These are phyloP conservation scores for Rhinoraja longicauda DNA, from an alignment of 2,797 vertebrate species.

Conservation along the genomic window DNA sequence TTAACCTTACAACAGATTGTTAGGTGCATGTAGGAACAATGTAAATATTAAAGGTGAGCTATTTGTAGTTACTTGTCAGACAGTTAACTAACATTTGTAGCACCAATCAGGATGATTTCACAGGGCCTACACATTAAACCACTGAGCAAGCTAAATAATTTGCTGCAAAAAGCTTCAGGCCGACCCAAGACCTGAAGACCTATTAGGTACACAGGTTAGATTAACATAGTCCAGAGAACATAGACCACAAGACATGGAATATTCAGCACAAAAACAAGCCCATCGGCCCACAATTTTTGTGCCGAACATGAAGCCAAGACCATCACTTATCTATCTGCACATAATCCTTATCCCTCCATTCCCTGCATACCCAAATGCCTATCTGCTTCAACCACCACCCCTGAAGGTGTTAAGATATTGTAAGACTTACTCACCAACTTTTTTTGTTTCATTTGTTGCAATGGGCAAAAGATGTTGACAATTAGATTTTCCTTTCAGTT, in stretches of 20 bases:
- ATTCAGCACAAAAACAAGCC: too few species aligned
- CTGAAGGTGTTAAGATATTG: background rate
- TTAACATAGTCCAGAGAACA: too few species aligned
- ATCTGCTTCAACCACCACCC: too few species aligned
- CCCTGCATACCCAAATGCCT: too few species aligned
- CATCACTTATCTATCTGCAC: too few species aligned
- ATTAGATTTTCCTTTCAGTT: background rate
- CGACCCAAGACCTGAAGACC: background rate
- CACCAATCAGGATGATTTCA: background rate
- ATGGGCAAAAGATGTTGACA: background rate
- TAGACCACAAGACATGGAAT: too few species aligned
- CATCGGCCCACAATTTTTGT: too few species aligned
- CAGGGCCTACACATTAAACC: background rate
- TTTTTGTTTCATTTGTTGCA: background rate
- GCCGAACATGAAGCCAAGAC: too few species aligned
- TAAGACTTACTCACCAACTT: background rate
- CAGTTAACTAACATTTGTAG: background rate
- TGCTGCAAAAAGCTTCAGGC: background rate
- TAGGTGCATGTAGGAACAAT: background rate
- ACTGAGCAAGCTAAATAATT: background rate
- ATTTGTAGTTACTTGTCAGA: background rate
- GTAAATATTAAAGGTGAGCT: background rate
- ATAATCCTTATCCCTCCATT: too few species aligned
- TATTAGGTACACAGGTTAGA: background rate
- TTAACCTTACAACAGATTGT: background rate